Base-by-base conservation (phyloP, 2,888 invertebrate genomes). In the Lysandra coridon region DNA sequence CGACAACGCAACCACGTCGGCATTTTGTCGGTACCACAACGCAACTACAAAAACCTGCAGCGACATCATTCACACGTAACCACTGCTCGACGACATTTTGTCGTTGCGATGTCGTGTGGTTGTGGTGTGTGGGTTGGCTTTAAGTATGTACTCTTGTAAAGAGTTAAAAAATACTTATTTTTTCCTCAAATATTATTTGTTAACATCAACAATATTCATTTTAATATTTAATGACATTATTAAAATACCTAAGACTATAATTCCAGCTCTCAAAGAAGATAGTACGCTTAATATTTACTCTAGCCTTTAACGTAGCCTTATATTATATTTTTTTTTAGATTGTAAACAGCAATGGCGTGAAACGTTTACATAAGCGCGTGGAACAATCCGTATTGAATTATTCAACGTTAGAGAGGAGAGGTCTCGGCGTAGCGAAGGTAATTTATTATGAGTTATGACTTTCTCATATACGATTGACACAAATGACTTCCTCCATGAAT, bases 391-490 rank as follows among this genome's bases (percentile, higher is more conserved):
- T 97, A 4, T 94, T 99, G 1, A 97, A 97, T 85, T 98, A 98
- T 83, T 98, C 98, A 1, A 98, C 98, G 84, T 97, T 99, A 4
- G 98, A 98, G 86, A 95, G 98, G 81, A 97, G 97, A 90, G 98
- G 99, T 12, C 95, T 98, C 57, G 99, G 99, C 53, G 96, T 98
- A 77, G 97, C 97, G 69, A 98, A 98, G 97, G 98, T 98, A 95
- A 79, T 64, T 64, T 30, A 4, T 64, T 64, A 10, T 62, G 62
- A 62, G 1, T 64, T 64, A 10, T 62, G 62, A 62, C 62, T 10
- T 30, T 64, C 64, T 10, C 4, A 62, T 30, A 62, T 30, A 30
- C n/a, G 30, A 30, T 30, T 10, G 2, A 30, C 23, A 12, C 30
- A 60, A 62, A 78, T 69, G 5, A 69, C 4, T 62, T 14, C 53